Conservation (phyloP, 2,797 vertebrate species). For the Danio albolineatus region DNA sequence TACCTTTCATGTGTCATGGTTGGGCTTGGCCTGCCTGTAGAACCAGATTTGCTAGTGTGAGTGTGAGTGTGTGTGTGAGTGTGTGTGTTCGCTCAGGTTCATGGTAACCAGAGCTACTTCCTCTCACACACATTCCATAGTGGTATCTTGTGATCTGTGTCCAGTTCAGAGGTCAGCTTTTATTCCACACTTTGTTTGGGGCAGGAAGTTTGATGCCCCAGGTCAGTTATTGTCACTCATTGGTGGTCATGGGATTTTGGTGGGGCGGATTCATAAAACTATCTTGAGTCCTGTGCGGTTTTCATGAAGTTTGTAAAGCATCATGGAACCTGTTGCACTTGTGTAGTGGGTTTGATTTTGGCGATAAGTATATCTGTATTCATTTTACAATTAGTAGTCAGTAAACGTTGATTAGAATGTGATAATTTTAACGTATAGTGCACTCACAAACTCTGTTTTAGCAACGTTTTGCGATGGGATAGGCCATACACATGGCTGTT, state of each 20-base stretch:
- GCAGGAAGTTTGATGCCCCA: conserved; percentile 59
- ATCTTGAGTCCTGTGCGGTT: conserved; percentile 4
- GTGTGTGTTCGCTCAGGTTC: conserved; percentile 60
- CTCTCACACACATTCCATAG: conserved; percentile 74
- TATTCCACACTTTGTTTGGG: conserved; percentile 67
- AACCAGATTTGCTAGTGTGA: conserved; percentile 69
- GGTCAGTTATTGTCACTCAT: background rate
- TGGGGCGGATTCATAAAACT: background rate
- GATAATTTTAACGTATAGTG: background rate
- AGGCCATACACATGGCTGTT: no score
- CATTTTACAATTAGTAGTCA: background rate
- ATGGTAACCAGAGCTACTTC: conserved; percentile 69
- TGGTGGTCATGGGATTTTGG: background rate
- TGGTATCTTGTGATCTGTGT: conserved; percentile 73
- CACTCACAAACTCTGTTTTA: background rate
- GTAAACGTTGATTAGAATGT: background rate
- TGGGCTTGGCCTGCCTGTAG: conserved; percentile 50
- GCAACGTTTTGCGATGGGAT: no score
- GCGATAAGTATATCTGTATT: background rate
- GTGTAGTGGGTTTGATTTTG: background rate
- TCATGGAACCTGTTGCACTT: conserved; percentile 1
- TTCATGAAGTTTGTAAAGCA: background rate
- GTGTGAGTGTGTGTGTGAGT: no score
- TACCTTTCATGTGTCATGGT: conserved; percentile 52
- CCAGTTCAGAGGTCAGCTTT: conserved; percentile 73